Percentiles rank a stretch among this genome's conserved stretches.
phyloP scores from a whole-genome alignment of 2,113 vertebrate genomes.

The Mugil cephalus region DNA sequence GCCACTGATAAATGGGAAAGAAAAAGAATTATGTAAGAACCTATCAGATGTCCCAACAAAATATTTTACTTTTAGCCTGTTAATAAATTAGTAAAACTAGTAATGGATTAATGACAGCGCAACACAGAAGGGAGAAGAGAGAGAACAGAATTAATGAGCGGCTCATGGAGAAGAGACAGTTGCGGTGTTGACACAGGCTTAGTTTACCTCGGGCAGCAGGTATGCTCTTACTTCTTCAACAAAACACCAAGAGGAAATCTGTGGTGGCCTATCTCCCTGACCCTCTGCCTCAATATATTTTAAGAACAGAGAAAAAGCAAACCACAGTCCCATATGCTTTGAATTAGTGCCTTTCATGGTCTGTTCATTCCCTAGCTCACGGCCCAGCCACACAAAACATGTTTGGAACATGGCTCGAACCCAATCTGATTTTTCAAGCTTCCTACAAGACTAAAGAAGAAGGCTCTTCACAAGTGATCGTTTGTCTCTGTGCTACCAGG shows the following conservation, averaged over 20 bases:
- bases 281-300: constrained; percentile 28
- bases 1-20: too few relatives aligned
- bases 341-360: constrained; percentile 39
- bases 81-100: neutral
- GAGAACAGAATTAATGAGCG: neutral
- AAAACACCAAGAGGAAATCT: constrained; percentile 39
- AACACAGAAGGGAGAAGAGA: neutral
- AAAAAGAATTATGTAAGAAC: neutral
- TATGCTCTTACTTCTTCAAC: constrained; percentile 21
- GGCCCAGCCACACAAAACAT: constrained; percentile 1
- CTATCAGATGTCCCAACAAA: neutral
- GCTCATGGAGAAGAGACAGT: neutral
- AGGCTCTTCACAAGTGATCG: neutral
- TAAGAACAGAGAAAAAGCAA: constrained; percentile 43
- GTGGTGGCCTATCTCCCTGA: constrained; percentile 22
- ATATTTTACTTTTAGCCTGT: neutral
- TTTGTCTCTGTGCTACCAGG: constrained; percentile 77
- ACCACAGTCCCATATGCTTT: constrained; percentile 40
- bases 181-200: constrained; percentile 10
- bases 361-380: constrained; percentile 20
- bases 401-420: constrained; percentile 4
- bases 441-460: neutral
- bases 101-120: neutral
- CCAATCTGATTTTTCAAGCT: constrained; percentile 8
- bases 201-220: neutral